Conservation (phyloP, 1,140 invertebrate genomes). For the Lamellibrachia luymesi region DNA sequence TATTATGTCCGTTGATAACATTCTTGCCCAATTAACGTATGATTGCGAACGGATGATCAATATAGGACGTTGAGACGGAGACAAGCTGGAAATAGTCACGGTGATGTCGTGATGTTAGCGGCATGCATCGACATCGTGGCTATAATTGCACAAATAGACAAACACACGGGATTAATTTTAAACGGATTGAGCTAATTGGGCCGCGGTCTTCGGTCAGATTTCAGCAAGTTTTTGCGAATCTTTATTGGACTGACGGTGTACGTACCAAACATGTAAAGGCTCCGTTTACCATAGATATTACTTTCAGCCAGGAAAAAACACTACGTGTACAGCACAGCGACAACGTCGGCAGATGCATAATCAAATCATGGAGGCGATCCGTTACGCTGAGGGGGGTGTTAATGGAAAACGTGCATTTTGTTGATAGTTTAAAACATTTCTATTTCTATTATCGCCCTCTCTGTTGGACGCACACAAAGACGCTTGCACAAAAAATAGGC, state of each 20-base stretch:
- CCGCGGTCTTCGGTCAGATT: not conserved
- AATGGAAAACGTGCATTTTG: not conserved
- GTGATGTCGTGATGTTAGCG: not conserved
- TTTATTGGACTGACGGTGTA: not conserved
- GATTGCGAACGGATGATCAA: not conserved
- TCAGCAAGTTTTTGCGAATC: not conserved
- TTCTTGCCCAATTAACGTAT: not conserved
- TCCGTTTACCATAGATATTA: slow-evolving; percentile 5
- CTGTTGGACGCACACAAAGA: not conserved
- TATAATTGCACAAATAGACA: not conserved
- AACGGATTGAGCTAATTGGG: not conserved
- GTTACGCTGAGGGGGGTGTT: not conserved
- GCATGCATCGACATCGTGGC: not conserved
- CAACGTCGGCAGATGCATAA: not conserved
- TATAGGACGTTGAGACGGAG: not conserved
- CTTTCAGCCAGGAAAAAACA: not conserved
- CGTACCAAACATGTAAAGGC: not conserved
- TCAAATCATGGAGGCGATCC: not conserved
- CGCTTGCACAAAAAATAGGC: no score
- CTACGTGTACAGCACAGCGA: not conserved
- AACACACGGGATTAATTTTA: not conserved
- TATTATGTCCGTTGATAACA: not conserved
- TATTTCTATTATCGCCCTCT: not conserved
- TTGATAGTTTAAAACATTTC: not conserved
- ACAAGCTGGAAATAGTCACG: not conserved